Percentiles rank a stretch among this genome's conserved stretches.
These are phyloP conservation scores for Perognathus longimembris DNA, from an alignment of 2,113 vertebrate genomes.

Conservation along the genomic window DNA sequence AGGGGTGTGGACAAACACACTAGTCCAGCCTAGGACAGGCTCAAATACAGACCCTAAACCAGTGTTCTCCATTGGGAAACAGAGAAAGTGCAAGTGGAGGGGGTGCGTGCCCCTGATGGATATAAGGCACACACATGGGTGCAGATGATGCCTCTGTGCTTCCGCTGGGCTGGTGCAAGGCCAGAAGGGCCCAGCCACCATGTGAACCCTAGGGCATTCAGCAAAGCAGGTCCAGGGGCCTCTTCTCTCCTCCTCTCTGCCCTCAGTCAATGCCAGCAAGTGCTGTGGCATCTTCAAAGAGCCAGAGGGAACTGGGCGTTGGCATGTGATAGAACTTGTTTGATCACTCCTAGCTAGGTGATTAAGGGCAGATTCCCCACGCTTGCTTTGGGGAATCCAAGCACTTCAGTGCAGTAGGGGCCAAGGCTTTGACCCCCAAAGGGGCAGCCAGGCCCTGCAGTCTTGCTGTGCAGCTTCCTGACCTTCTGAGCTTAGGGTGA, in stretches of 20 bases:
- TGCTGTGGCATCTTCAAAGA: not conserved
- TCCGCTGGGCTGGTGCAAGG: too few species aligned
- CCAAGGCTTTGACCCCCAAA: not conserved
- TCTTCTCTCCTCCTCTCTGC: not conserved
- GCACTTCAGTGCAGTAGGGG: not conserved
- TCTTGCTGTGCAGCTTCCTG: not conserved
- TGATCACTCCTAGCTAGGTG: slow-evolving; percentile 51
- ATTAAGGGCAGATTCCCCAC: slow-evolving; percentile 53
- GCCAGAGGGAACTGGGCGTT: not conserved
- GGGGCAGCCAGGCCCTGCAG: not conserved
- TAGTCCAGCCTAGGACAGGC: not conserved
- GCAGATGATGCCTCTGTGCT: not conserved
- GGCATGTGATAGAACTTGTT: slow-evolving; percentile 72
- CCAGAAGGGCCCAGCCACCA: not conserved
- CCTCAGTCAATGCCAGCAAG: not conserved
- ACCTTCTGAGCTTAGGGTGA: not conserved
- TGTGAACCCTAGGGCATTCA: not conserved
- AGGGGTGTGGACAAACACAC: not conserved
- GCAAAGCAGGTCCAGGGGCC: not conserved
- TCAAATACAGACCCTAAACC: not conserved
- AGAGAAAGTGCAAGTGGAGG: accelerated
- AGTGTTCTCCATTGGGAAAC: not conserved
- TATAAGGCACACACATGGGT: not conserved
- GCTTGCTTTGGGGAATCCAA: not conserved
- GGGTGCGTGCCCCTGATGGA: not conserved